Evolutionary conservation across 2,113 vertebrate genomes (phyloP).

Genomic region (Microtus pennsylvanicus): DNA sequence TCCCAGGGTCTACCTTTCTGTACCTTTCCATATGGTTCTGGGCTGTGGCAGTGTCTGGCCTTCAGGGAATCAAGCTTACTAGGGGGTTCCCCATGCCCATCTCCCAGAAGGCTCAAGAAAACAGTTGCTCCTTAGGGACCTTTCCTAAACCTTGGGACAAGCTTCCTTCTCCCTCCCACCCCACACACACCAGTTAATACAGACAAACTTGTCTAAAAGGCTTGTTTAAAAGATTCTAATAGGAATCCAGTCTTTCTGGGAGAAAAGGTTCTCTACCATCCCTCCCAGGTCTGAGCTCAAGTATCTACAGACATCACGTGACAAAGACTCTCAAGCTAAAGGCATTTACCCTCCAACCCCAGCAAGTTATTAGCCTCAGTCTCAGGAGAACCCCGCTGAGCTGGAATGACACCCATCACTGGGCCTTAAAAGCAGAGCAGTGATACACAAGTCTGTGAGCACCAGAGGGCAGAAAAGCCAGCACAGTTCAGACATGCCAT

Average conservation of each 20-base stretch:
- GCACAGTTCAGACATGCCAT: background rate
- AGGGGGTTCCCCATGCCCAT: constrained; percentile 2
- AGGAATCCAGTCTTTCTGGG: background rate
- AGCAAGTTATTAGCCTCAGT: background rate
- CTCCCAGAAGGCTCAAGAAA: constrained; percentile 12
- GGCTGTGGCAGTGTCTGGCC: background rate
- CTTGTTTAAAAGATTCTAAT: constrained; percentile 55
- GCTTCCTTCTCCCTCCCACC: background rate
- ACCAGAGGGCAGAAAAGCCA: background rate
- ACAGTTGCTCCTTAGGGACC: constrained; percentile 3
- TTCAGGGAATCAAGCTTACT: constrained; percentile 7
- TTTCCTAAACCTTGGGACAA: constrained; percentile 65
- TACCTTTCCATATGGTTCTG: background rate
- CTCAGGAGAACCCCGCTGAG: background rate
- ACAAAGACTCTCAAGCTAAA: background rate
- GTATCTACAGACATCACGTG: background rate
- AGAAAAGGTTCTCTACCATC: background rate
- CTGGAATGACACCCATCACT: background rate
- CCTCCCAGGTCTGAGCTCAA: background rate
- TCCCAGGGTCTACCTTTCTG: background rate
- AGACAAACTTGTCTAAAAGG: constrained; percentile 11
- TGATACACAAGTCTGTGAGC: background rate
- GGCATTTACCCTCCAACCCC: constrained; percentile 40
- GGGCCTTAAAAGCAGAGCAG: background rate
- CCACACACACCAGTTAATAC: background rate